Conservation (phyloP, 2,888 invertebrate species). For the Hyles lineata region DNA sequence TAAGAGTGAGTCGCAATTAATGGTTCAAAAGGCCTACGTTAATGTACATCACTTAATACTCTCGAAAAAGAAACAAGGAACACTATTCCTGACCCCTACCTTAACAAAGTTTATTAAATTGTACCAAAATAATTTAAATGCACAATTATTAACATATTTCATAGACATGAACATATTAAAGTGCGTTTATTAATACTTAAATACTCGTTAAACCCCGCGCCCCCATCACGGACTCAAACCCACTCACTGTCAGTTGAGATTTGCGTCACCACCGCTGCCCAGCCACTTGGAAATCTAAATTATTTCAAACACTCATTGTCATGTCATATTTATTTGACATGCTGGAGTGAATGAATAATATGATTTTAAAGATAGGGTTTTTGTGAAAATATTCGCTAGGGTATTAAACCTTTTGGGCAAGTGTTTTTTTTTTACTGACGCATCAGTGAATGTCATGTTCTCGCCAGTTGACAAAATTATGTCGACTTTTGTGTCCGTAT, state of each 20-base stretch:
- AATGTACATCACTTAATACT: no score
- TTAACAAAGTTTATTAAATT: no score
- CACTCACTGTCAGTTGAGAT: constrained; percentile 30
- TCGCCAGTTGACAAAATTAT: no score
- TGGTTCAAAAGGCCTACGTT: no score
- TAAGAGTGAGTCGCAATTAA: no score
- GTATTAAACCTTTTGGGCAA: no score
- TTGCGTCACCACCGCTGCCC: constrained; percentile 17
- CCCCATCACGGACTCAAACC: constrained; percentile 27
- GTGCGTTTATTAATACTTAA: constrained; percentile 1
- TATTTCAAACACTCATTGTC: constrained; percentile 7
- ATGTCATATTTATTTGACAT: constrained; percentile 11
- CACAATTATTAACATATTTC: neutral
- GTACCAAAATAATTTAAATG: neutral
- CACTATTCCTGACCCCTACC: no score
- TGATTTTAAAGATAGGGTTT: neutral
- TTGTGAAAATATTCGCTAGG: neutral
- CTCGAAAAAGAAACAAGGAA: no score
- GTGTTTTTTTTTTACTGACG: no score
- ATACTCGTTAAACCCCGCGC: constrained; percentile 9
- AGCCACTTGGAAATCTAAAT: constrained; percentile 7
- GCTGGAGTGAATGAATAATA: constrained; percentile 5
- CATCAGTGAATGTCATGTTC: no score
- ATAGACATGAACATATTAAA: neutral
- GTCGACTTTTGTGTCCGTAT: no score